Evolutionary conservation across 2,797 vertebrate species (phyloP).

Genomic region (Meriones psammophilus): DNA sequence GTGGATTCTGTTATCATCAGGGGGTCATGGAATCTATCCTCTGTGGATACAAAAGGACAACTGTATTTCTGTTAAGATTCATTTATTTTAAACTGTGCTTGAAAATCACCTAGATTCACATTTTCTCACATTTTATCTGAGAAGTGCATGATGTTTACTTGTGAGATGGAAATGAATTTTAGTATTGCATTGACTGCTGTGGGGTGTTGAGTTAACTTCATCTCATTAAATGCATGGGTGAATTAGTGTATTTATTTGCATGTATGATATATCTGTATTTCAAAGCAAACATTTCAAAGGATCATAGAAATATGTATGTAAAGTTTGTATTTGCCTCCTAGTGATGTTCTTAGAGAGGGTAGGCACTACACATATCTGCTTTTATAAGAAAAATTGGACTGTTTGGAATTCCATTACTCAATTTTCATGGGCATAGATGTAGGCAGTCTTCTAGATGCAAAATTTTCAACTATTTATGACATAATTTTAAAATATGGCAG

Average conservation of each 20-base stretch:
- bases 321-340: constrained; percentile 85
- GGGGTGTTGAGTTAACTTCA: constrained; percentile 82
- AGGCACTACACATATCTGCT: constrained; percentile 63
- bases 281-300: constrained; percentile 87
- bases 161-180: constrained; percentile 82
- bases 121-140: constrained; percentile 81
- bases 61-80: constrained; percentile 64
- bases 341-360: constrained; percentile 77
- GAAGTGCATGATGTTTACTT: constrained; percentile 83
- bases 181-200: constrained; percentile 79
- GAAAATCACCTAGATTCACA: constrained; percentile 72
- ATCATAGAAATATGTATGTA: constrained; percentile 82
- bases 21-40: background rate
- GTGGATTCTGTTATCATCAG: background rate
- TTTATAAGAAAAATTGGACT: constrained; percentile 81
- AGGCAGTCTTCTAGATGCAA: constrained; percentile 78
- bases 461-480: constrained; percentile 73
- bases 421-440: constrained; percentile 82
- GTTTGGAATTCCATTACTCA: constrained; percentile 81
- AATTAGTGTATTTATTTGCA: constrained; percentile 85
- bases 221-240: constrained; percentile 84
- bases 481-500: constrained; percentile 73
- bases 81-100: constrained; percentile 76
- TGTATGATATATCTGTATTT: constrained; percentile 85
- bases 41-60: background rate